Percentiles rank a stretch among this genome's conserved stretches.
phyloP scores from a whole-genome alignment of 1,140 invertebrate genomes.

The Neodiprion lecontei region DNA sequence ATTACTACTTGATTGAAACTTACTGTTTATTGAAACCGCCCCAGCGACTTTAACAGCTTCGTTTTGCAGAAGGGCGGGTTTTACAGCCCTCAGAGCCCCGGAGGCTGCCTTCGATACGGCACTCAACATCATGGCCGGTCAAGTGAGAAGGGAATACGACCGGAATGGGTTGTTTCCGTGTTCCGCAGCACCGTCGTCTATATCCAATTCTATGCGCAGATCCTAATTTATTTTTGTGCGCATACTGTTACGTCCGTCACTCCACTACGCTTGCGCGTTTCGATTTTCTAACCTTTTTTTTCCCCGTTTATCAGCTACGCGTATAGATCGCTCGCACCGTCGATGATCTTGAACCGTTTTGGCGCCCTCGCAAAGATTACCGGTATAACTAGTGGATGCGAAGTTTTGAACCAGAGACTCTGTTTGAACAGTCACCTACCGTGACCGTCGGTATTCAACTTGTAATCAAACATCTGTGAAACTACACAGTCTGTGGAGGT shows the following conservation, averaged over 20 bases:
- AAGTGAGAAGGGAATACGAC: slow-evolving; percentile 43
- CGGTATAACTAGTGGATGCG: no score
- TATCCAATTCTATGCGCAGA: not conserved
- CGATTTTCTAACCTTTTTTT: no score
- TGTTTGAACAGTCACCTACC: no score
- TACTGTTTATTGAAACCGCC: slow-evolving; percentile 65
- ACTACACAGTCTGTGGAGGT: no score
- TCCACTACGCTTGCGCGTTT: not conserved
- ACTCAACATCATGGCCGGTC: slow-evolving; percentile 68
- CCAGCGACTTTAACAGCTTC: slow-evolving; percentile 64
- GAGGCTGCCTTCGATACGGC: slow-evolving; percentile 67
- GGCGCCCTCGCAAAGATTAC: no score
- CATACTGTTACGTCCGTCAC: not conserved
- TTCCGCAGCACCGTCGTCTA: not conserved
- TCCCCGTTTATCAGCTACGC: no score
- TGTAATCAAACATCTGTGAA: no score
- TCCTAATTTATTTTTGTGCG: not conserved
- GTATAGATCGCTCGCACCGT: no score
- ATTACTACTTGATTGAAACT: slow-evolving; percentile 47
- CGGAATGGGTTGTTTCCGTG: slow-evolving; percentile 5
- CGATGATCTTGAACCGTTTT: no score
- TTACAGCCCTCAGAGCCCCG: slow-evolving; percentile 67
- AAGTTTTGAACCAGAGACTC: no score
- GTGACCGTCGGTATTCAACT: no score
- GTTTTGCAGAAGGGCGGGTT: slow-evolving; percentile 65